Evolutionary conservation across 2,113 vertebrate species (phyloP).

Genomic region (Podarcis cretensis): DNA sequence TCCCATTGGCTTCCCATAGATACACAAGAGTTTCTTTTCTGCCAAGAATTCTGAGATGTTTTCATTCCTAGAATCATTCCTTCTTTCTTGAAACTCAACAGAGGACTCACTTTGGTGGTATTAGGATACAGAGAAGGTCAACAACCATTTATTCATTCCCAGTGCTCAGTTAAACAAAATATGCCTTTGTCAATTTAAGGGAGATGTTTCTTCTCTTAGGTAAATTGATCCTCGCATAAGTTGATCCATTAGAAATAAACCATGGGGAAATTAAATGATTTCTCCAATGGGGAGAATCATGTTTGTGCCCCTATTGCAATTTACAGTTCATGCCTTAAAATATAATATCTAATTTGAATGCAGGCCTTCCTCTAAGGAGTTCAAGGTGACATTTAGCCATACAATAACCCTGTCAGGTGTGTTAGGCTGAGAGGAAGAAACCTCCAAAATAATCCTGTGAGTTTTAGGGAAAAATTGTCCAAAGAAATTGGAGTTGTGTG

Average conservation of each 20-base stretch:
- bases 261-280: neutral
- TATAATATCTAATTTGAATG: neutral
- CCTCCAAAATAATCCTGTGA: neutral
- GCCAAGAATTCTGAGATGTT: neutral
- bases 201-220: neutral
- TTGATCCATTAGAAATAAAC: neutral
- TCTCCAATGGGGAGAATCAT: neutral
- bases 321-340: neutral
- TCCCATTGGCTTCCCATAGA: neutral
- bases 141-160: neutral
- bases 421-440: neutral
- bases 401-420: neutral
- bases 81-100: neutral
- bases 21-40: neutral
- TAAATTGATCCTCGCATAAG: neutral
- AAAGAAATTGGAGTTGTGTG: no score
- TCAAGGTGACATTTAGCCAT: neutral
- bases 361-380: neutral
- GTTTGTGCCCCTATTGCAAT: neutral
- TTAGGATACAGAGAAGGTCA: no score
- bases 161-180: neutral
- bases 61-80: neutral
- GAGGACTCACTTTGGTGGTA: neutral
- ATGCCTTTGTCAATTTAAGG: neutral
- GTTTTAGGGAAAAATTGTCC: no score